Base-by-base conservation (phyloP, 2,113 vertebrate species). In the Notechis scutatus region DNA sequence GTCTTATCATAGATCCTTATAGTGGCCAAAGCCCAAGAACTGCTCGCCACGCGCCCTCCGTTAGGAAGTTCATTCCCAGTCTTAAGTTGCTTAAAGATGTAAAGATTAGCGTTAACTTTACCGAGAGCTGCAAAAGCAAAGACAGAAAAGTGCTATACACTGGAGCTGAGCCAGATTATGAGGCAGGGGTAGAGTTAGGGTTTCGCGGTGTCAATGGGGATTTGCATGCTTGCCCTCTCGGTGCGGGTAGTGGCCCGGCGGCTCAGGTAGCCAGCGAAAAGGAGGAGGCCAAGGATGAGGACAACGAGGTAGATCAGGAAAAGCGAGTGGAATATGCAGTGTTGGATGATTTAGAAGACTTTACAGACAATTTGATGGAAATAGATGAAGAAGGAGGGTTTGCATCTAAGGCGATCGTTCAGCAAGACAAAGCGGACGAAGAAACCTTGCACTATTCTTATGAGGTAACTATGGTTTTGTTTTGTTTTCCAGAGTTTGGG, bases 311-410 rank as follows among this genome's bases (percentile, higher is more conserved):
- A 96, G 99, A 99, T 95, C 97, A 98, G 96, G 99, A 99, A 97
- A 99, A 99, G 97, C 99, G 99, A 98, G 99, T 99, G 96, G 99
- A 99, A 96, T 99, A 99, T 94, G 99, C 99, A 69, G 99, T 99
- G 95, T 98, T 99, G 97, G 99, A 99, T 97, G 99, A 99, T 96
- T 97, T 99, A 97, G 99, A 99, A 96, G 99, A 99, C 96, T 98
- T 99, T 97, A 99, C 98, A 91, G 99, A 99, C 96, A 99, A 99
- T 98, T 98, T 99, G 97, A 97, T 99, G 98, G 98, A 99, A 97
- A 97, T 98, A 92, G 99, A 99, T 94, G 98, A 98, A 96, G 99
- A 99, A 96, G 97, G 97, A 95, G 99, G 98, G 97, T 99, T 99
- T 98, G 98, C 98, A 95, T 99, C 99, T 97, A 98, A 99, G 96